Evolutionary conservation across 2,888 invertebrate species (phyloP), one percentile per base, ranked within the genome.

Genomic region (Drosophila melanosoma): DNA sequence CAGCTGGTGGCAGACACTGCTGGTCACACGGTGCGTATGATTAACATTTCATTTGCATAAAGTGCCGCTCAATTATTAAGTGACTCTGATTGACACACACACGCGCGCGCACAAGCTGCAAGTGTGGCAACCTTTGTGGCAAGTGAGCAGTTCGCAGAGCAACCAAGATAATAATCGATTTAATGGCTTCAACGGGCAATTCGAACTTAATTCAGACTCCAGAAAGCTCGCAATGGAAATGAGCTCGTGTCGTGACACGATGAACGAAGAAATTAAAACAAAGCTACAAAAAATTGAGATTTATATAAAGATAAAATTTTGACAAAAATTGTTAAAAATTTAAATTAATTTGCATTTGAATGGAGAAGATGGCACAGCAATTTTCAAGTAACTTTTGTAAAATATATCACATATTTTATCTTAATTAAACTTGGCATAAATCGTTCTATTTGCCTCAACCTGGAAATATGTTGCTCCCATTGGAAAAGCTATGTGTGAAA

Each of bases 41-140:
- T 90, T 90, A 87, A 87, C 80, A 90, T 87, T 84, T 86, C 81
- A 84, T 90, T 84, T 89, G 82, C 90, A 90, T 84, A 89, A 84
- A 90, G 90, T 90, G 84, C 74, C 74, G 87, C 87, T 90, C 87
- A 88, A 90, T 84, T 84, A 90, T 84, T 88, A 83, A 84, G 70
- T 83, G 74, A 51, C 87, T 56, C 69, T 83, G 89, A 90, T 84
- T 90, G 76, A 85, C 40, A 59, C 66, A 45, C 40, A 42, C 53
- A 49, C 42, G 51, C 45, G 20, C 35, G 20, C 32, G 32, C 51
- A 3, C 11, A 20, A 53, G 52, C 29, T 0, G 11, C 15, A 11
- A 6, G 48, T 49, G 70, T 33, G 48, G 40, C 38, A 71, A 45
- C 32, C 38, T 61, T 72, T 69, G 69, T 23, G 73, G 64, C 69